Percentiles rank a stretch among this genome's conserved stretches.
phyloP scores from a whole-genome alignment of 2,888 invertebrate species.

The Lepidocyrtinus sp. region DNA sequence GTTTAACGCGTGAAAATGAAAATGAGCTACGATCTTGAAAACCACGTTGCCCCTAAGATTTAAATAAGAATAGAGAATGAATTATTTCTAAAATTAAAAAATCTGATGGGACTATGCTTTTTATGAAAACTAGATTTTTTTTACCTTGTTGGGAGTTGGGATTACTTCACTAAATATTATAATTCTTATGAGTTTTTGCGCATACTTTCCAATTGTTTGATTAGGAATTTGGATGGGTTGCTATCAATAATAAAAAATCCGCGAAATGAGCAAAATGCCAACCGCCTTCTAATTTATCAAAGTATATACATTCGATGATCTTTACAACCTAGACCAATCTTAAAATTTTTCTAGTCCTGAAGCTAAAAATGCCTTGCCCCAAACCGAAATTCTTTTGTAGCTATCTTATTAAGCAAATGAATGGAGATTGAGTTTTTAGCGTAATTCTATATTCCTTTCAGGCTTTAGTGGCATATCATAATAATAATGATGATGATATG shows the following conservation, averaged over 20 bases:
- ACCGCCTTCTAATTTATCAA: conserved; percentile 10
- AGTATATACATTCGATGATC: too few species aligned
- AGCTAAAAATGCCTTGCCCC: conserved; percentile 17
- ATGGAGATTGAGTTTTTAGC: conserved; percentile 50
- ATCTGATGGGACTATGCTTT: neutral
- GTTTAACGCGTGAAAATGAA: conserved; percentile 14
- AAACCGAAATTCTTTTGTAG: conserved; percentile 14
- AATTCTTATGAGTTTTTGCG: neutral
- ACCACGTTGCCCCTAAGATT: neutral
- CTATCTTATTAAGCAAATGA: conserved; percentile 29
- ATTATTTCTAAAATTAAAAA: conserved; percentile 15
- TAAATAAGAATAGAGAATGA: conserved; percentile 22
- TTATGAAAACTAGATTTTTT: neutral
- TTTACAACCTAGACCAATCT: too few species aligned
- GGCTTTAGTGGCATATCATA: conserved; percentile 32
- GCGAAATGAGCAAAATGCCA: conserved; percentile 9
- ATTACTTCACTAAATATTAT: neutral
- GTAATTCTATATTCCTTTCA: conserved; percentile 26
- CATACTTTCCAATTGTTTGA: neutral
- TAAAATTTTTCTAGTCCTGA: too few species aligned
- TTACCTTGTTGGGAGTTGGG: neutral
- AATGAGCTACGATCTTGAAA: conserved; percentile 20
- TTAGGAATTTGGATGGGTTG: too few species aligned
- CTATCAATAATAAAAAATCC: neutral
- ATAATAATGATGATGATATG: conserved; percentile 38